These are phyloP conservation scores for Chionoecetes opilio DNA, from an alignment of 1,140 invertebrate genomes.

Conservation along the genomic window DNA sequence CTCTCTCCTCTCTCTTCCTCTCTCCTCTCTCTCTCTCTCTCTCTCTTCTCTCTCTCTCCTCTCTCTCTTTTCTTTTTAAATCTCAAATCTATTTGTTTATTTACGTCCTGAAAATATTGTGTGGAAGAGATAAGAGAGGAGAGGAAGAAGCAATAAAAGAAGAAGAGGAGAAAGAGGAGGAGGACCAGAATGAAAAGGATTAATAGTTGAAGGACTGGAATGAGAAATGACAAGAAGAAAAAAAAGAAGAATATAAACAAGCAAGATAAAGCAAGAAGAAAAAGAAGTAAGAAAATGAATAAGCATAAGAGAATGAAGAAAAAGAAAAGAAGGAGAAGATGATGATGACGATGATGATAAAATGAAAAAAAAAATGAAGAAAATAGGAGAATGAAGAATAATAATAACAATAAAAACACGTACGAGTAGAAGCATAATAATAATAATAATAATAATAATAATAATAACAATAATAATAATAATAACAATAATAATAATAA, in stretches of 20 bases:
- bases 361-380: too few relatives aligned
- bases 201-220: background rate
- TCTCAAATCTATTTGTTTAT: too few relatives aligned
- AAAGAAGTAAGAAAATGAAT: background rate
- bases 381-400: too few relatives aligned
- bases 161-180: background rate
- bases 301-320: too few relatives aligned
- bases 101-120: background rate
- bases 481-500: too few relatives aligned
- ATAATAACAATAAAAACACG: too few relatives aligned
- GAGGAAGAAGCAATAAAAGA: background rate
- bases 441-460: too few relatives aligned
- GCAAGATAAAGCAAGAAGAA: too few relatives aligned
- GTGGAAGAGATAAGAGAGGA: background rate
- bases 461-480: too few relatives aligned
- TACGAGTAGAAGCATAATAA: too few relatives aligned
- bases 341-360: too few relatives aligned
- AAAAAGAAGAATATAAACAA: background rate
- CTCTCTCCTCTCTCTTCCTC: constrained; percentile 44
- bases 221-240: background rate
- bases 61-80: too few relatives aligned
- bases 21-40: constrained; percentile 33
- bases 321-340: background rate
- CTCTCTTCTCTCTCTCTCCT: background rate
- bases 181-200: background rate